Conservation (phyloP, 2,797 vertebrate species). For the Sarcophilus harrisii region DNA sequence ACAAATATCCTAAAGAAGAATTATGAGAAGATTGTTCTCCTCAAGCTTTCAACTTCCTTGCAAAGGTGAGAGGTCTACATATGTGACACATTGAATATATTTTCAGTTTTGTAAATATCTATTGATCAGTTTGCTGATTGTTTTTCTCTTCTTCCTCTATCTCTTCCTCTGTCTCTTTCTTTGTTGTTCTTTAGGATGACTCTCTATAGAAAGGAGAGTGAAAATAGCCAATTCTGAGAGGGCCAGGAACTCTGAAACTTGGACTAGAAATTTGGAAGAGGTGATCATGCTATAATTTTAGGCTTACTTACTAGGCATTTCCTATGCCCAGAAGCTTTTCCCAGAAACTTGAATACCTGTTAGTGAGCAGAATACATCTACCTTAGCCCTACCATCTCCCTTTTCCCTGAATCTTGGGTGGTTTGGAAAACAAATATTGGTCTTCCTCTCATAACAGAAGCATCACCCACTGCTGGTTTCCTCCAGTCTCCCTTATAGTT, state of each 20-base stretch:
- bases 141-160: background rate
- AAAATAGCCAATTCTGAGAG: background rate
- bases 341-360: background rate
- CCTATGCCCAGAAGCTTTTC: background rate
- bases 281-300: background rate
- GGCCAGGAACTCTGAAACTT: background rate
- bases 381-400: background rate
- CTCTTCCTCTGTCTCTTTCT: background rate
- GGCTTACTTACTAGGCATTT: background rate
- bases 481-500: background rate
- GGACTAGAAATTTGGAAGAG: background rate
- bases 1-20: background rate
- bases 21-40: background rate
- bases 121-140: background rate
- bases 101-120: background rate
- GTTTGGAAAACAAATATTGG: background rate
- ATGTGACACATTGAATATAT: background rate
- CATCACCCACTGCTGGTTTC: background rate
- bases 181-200: background rate
- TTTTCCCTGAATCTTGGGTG: background rate
- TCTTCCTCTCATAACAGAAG: background rate
- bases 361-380: background rate
- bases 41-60: background rate
- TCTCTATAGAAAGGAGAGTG: background rate
- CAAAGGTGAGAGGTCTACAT: background rate